phyloP scores from a whole-genome alignment of 1,140 invertebrate genomes.

The Drosophila sechellia region DNA sequence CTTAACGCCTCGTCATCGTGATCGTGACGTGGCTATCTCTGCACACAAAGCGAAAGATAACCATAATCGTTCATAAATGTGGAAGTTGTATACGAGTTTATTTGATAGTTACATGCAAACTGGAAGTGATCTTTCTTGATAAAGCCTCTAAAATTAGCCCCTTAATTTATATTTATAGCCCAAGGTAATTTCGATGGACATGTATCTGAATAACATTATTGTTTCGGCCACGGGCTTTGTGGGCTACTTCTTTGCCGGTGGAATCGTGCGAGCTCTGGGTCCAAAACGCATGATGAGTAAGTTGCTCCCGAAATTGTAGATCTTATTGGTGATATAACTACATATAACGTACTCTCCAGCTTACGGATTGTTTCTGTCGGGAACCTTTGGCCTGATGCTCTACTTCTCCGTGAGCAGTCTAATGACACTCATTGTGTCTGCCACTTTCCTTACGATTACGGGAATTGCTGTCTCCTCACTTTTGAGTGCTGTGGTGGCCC shows the following conservation, averaged over 20 bases:
- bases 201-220: constrained; percentile 86
- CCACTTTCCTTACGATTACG: constrained; percentile 66
- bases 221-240: constrained; percentile 85
- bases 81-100: neutral
- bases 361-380: constrained; percentile 82
- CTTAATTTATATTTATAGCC: constrained; percentile 35
- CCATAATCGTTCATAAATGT: neutral
- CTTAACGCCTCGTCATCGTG: constrained; percentile 13
- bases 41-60: constrained; percentile 2
- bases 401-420: constrained; percentile 85
- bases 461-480: constrained; percentile 75
- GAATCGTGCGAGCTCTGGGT: constrained; percentile 84
- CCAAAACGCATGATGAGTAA: constrained; percentile 85
- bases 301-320: neutral
- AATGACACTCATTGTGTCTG: constrained; percentile 68
- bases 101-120: constrained; percentile 29
- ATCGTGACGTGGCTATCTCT: constrained; percentile 10
- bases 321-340: neutral
- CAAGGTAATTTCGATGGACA: constrained; percentile 84
- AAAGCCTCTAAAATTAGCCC: no score
- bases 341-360: constrained; percentile 34
- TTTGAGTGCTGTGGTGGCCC: constrained; percentile 65
- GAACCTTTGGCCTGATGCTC: constrained; percentile 77
- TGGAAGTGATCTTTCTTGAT: no score
- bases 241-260: constrained; percentile 85